Conservation (phyloP, 2,888 invertebrate genomes). For the Platycnemis pennipes region DNA sequence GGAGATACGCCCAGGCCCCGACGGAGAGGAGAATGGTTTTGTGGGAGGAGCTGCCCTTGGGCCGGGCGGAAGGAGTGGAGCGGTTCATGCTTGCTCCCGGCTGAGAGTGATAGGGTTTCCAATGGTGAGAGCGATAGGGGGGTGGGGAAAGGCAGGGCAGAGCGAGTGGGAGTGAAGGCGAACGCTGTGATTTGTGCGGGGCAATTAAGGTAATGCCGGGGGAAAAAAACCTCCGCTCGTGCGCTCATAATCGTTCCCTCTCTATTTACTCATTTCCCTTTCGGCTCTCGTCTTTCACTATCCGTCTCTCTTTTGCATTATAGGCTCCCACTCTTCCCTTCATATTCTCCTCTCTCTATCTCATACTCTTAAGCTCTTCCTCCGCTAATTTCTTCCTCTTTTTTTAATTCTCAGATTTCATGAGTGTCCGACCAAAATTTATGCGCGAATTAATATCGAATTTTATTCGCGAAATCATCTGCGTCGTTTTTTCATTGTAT, state of each 20-base stretch:
- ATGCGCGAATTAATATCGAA: neutral
- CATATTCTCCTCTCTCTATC: neutral
- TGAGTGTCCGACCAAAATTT: neutral
- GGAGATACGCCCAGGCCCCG: neutral
- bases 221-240: conserved; percentile 34
- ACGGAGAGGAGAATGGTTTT: neutral
- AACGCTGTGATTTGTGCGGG: conserved; percentile 54
- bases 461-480: neutral
- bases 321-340: neutral
- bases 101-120: conserved; percentile 13
- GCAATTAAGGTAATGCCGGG: conserved; percentile 61
- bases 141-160: neutral
- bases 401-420: neutral
- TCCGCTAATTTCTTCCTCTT: neutral
- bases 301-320: no score
- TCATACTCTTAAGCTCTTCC: no score
- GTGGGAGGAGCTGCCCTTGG: neutral
- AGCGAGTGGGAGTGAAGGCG: conserved; percentile 33
- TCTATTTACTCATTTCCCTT: conserved; percentile 23
- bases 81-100: neutral
- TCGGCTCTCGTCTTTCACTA: conserved; percentile 19
- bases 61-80: neutral
- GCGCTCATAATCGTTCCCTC: neutral
- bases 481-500: neutral
- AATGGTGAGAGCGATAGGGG: neutral